Percentiles rank a stretch among this genome's conserved stretches.
phyloP scores from a whole-genome alignment of 2,797 vertebrate genomes.

The Masticophis lateralis region DNA sequence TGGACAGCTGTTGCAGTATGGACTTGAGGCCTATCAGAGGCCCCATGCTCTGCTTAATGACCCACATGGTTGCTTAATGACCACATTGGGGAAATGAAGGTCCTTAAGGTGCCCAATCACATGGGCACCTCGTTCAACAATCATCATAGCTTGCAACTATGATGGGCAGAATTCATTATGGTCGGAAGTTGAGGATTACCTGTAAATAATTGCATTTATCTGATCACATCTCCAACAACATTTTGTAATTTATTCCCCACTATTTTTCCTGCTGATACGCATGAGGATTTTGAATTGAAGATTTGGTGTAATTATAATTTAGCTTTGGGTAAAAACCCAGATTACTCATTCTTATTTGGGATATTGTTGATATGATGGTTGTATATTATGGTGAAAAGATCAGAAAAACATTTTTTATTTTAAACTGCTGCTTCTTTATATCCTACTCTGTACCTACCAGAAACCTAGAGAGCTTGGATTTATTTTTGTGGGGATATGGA shows the following conservation, averaged over 20 bases:
- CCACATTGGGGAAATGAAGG: background rate
- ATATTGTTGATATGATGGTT: background rate
- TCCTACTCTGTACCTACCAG: background rate
- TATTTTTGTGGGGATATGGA: accelerated
- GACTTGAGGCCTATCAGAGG: background rate
- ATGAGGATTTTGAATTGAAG: background rate
- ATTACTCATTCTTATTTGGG: background rate
- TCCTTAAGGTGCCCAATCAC: background rate
- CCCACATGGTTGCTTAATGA: background rate
- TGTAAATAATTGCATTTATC: background rate
- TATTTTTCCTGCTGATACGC: background rate
- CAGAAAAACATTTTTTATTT: background rate
- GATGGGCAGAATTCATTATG: too few species aligned
- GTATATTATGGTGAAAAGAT: background rate
- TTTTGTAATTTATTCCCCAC: background rate
- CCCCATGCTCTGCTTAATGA: background rate
- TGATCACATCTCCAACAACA: background rate
- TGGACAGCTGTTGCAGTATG: background rate
- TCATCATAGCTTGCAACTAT: background rate
- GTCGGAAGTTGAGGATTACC: too few species aligned
- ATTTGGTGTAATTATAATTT: background rate
- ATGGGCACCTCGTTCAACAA: background rate
- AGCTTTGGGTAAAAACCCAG: background rate
- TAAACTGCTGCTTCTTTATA: background rate
- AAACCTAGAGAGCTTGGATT: background rate